These are phyloP conservation scores for Parazoanthus swiftii DNA, from an alignment of 92 coral and sea anemone genomes.

Conservation along the genomic window DNA sequence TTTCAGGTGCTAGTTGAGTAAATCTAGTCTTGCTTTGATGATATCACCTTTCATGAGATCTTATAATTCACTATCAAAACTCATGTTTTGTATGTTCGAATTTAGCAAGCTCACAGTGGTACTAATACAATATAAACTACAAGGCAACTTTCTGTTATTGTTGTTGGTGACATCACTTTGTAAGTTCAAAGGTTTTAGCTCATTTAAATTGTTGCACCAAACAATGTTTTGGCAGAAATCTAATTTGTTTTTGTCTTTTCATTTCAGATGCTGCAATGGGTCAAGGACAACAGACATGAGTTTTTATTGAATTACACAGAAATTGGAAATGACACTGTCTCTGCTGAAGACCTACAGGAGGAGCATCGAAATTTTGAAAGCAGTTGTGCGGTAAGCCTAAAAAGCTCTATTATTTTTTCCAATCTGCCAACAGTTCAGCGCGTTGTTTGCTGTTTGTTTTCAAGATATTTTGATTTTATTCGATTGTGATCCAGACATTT, in stretches of 20 bases:
- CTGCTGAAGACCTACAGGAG: constrained; percentile 88
- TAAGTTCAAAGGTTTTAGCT: not conserved
- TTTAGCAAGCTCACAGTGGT: not conserved
- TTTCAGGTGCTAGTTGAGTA: constrained; percentile 23
- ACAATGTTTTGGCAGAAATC: constrained; percentile 24
- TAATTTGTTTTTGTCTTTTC: constrained; percentile 34
- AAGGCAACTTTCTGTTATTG: not conserved
- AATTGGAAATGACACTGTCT: constrained; percentile 78
- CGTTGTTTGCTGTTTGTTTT: not conserved
- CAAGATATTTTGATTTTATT: not conserved
- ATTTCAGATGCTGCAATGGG: constrained; percentile 95
- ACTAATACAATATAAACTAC: not conserved
- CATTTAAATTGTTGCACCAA: constrained; percentile 1
- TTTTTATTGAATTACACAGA: constrained; percentile 90
- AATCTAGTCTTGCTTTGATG: not conserved
- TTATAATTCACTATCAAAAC: not conserved
- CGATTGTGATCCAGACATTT: not conserved
- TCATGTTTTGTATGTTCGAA: not conserved
- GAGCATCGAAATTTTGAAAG: constrained; percentile 90
- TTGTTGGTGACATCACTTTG: not conserved
- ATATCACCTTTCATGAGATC: not conserved
- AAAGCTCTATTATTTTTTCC: not conserved
- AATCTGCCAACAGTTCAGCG: not conserved
- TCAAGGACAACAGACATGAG: constrained; percentile 91
- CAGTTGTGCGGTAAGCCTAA: constrained; percentile 82